Base-by-base conservation (phyloP, 2,888 invertebrate genomes). In the Dinocampus coccinellae region DNA sequence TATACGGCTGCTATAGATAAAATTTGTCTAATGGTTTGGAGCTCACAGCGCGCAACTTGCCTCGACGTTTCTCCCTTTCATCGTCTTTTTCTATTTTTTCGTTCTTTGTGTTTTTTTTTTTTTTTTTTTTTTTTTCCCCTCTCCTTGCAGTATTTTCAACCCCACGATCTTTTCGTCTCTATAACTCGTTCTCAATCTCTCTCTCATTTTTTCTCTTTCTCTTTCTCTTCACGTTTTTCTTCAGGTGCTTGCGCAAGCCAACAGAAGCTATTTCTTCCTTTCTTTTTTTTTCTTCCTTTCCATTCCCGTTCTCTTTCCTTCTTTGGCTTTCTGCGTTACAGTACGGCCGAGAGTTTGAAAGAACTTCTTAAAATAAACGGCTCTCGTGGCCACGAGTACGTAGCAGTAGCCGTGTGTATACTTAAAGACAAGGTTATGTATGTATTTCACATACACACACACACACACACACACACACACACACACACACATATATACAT, bases 11-110 rank as follows among this genome's bases (percentile, higher is more conserved):
- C 79, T 82, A 84, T 83, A 84, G 83, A 84, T 84, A 84, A 84
- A 83, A 84, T 84, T 84, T 83, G 83, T 84, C 84, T 84, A 84
- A 83, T 84, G 84, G 84, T 77, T 83, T 74, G 83, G 76, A 80
- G 76, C 66, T 73, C 70, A 60, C 42, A 47, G 66, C 66, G 66
- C 66, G 57, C 66, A 66, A 66, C 55, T 66, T 66, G 66, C 66
- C 39, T 66, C 24, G 39, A n/a, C 55, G 16, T 47, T 47, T 53
- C 64, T 47, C 20, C n/a, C n/a, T n/a, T n/a, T n/a, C n/a, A n/a
- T n/a, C n/a, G n/a, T n/a, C n/a, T n/a, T n/a, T n/a, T 20, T 64
- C 33, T 22, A 42, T 64, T n/a, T 64, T 71, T 73, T 61, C 71
- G 70, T 76, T 72, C 67, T 63, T 67, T 39, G 55, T 64, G 52